A percentile compares a stretch with the other conserved stretches of the same genome.
Evolutionary conservation across 2,888 invertebrate genomes (phyloP).

Genomic region (Cephus sareptanus): DNA sequence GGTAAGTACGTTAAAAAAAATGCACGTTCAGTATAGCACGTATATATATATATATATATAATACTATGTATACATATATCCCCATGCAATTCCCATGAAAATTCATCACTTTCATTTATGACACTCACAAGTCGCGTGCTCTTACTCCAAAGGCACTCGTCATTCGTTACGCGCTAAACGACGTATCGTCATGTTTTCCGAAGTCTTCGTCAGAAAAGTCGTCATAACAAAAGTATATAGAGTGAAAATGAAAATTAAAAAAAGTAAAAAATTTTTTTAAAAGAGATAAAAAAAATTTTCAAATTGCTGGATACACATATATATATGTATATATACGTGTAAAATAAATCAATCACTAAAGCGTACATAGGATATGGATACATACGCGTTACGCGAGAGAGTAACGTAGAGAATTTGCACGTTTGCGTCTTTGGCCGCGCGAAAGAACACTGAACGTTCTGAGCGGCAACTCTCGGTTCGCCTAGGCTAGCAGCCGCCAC

Average conservation of each 20-base stretch:
- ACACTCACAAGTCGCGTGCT: not conserved
- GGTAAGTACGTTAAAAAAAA: not conserved
- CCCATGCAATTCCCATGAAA: not conserved
- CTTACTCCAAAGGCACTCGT: not conserved
- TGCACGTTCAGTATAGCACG: not conserved
- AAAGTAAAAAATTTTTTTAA: not conserved
- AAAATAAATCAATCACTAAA: not conserved
- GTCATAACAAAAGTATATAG: not conserved
- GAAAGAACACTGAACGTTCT: conserved; percentile 59
- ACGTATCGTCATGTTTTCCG: not conserved
- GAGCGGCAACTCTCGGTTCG: conserved; percentile 55
- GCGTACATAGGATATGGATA: not conserved
- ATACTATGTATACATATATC: not conserved
- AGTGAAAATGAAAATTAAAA: not conserved
- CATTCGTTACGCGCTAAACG: not conserved
- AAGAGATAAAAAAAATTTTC: not conserved
- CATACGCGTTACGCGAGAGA: not conserved
- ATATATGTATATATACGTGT: not conserved
- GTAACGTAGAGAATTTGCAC: not conserved
- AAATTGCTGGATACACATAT: not conserved
- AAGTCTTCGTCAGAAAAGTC: not conserved
- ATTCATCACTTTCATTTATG: not conserved
- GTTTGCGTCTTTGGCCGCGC: conserved; percentile 31
- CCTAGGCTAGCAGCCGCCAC: conserved; percentile 61
- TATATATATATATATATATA: no score